Evolutionary conservation across 2,797 vertebrate genomes (phyloP), one percentile per base, ranked within the genome.

Genomic region (Cetoscarus ocellatus): DNA sequence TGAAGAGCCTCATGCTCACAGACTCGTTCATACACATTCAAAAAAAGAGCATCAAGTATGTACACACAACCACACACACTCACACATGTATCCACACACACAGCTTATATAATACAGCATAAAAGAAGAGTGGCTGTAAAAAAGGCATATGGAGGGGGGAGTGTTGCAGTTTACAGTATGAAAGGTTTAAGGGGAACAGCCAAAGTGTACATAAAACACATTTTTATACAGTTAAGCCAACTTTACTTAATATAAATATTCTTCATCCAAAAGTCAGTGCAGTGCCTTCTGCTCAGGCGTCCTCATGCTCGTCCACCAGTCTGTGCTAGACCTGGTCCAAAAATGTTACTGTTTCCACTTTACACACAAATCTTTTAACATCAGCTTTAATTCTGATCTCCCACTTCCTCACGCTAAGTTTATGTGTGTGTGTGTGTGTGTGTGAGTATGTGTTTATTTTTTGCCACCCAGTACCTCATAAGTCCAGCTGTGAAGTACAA

Each of bases 401-500:
- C 62, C 51, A 76, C 52, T 74, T 76, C 80, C 48, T 75, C 27
- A 27, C 27, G 27, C 51, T 80, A 70, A 49, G 14, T n/a, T n/a
- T n/a, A n/a, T n/a, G n/a, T n/a, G n/a, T n/a, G n/a, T n/a, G 45
- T 85, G 70, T 78, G 39, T 67, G 39, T 56, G 74, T 77, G 27
- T 86, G 11, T 73, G 12, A 67, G 14, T 63, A 73, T 61, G 17
- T 80, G 50, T 69, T 59, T 62, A 68, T 70, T 91, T 84, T 91
- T 91, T 86, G 84, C 89, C 64, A 89, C 85, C 87, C 82, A 80
- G 94, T 94, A 95, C 94, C 94, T 96, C 94, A 92, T 90, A 93
- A 91, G 94, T 95, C 94, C 96, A 95, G 96, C 96, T 95, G 93
- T 93, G 96, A 96, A 96, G 95, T 96, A 96, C 94, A 89, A 91